These are phyloP conservation scores for Archocentrus centrarchus DNA, from an alignment of 2,113 vertebrate species.

Conservation along the genomic window DNA sequence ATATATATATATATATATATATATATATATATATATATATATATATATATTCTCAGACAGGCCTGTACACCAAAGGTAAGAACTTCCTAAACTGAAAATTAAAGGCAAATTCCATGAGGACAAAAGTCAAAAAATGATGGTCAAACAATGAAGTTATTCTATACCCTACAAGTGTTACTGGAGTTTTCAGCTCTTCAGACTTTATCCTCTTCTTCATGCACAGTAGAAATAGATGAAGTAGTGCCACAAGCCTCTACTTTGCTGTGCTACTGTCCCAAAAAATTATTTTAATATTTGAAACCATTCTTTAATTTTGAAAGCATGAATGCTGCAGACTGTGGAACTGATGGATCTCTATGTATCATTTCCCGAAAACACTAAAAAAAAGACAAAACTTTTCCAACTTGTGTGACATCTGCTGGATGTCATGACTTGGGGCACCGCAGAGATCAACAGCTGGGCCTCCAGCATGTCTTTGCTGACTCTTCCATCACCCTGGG, in stretches of 20 bases:
- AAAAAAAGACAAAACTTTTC: neutral
- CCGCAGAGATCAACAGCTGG: slow-evolving; percentile 59
- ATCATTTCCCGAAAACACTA: slow-evolving; percentile 10
- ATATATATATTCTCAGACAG: neutral
- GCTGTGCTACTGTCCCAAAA: neutral
- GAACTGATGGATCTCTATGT: neutral
- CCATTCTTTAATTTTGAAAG: neutral
- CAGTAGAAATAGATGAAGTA: neutral
- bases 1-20: no score
- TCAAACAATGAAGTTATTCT: neutral
- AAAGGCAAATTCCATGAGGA: neutral
- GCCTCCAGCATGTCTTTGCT: slow-evolving; percentile 54
- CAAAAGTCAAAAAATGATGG: neutral
- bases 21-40: no score
- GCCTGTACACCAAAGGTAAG: neutral
- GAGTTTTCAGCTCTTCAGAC: neutral
- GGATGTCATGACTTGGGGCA: slow-evolving; percentile 50
- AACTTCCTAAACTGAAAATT: neutral
- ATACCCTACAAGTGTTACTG: neutral
- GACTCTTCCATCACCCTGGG: slow-evolving; percentile 52
- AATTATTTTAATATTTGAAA: neutral
- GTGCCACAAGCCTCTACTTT: no score
- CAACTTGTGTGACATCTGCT: slow-evolving; percentile 46
- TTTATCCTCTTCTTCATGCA: neutral
- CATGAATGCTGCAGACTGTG: neutral